Conservation (phyloP, 2,797 vertebrate species). For the Erithacus rubecula region DNA sequence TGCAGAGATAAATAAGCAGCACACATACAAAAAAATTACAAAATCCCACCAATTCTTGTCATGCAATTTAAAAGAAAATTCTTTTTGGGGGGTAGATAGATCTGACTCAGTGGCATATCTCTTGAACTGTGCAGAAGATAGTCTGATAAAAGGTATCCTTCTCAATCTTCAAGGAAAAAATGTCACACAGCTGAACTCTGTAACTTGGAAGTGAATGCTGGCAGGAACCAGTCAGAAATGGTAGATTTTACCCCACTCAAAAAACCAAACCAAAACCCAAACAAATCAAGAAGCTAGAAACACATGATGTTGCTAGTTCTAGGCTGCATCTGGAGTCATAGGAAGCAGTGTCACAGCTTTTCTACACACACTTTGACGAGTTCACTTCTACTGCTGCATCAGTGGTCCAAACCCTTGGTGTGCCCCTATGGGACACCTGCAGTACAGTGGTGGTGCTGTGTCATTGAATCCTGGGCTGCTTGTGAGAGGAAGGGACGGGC, state of each 20-base stretch:
- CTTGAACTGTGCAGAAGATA: neutral
- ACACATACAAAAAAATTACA: neutral
- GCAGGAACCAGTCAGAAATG: neutral
- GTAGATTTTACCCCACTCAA: neutral
- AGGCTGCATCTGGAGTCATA: neutral
- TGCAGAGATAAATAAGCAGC: neutral
- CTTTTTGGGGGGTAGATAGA: too few species aligned
- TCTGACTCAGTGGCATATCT: neutral
- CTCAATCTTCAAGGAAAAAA: neutral
- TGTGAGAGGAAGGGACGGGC: accelerated
- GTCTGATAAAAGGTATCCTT: neutral
- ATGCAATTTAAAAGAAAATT: accelerated
- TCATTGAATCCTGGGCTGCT: neutral
- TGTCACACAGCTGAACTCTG: neutral
- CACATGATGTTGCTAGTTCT: neutral
- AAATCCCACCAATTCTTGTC: neutral
- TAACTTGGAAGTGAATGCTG: neutral
- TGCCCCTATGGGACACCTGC: accelerated
- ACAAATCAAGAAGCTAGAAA: neutral
- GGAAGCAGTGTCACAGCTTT: neutral
- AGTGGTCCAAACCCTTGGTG: neutral
- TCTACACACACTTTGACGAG: neutral
- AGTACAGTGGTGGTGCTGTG: neutral
- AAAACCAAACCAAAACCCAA: neutral
- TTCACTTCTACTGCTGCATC: neutral